Conservation (phyloP, 2,113 vertebrate species). For the Nyctereutes procyonoides region DNA sequence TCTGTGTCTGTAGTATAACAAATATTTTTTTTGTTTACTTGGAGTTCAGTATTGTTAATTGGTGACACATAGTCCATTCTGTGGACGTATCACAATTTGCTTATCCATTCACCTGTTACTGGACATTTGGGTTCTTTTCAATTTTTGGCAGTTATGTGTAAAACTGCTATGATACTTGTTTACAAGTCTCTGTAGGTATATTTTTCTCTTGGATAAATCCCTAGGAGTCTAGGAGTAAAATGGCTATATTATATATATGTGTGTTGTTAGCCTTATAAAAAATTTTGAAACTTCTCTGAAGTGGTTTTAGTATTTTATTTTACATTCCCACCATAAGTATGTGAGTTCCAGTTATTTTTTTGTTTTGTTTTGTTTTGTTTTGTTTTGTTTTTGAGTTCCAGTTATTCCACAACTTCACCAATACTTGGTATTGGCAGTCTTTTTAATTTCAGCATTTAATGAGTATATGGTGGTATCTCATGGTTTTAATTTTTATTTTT, state of each 20-base stretch:
- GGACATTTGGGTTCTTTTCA: neutral
- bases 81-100: neutral
- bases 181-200: neutral
- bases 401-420: neutral
- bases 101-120: neutral
- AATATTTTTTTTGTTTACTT: neutral
- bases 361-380: too few species aligned
- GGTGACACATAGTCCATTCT: neutral
- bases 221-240: neutral
- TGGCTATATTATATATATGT: neutral
- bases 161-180: neutral
- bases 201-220: neutral
- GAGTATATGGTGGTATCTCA: neutral
- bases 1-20: neutral
- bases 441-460: neutral
- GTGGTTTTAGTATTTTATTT: neutral
- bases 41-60: neutral
- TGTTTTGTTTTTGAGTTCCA: neutral
- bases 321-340: neutral
- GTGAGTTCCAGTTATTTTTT: neutral
- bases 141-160: neutral
- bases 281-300: neutral
- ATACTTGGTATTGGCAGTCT: neutral
- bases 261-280: neutral
- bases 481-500: neutral